Conservation (phyloP, 2,888 invertebrate genomes). For the Gandaritis pyraliata region DNA sequence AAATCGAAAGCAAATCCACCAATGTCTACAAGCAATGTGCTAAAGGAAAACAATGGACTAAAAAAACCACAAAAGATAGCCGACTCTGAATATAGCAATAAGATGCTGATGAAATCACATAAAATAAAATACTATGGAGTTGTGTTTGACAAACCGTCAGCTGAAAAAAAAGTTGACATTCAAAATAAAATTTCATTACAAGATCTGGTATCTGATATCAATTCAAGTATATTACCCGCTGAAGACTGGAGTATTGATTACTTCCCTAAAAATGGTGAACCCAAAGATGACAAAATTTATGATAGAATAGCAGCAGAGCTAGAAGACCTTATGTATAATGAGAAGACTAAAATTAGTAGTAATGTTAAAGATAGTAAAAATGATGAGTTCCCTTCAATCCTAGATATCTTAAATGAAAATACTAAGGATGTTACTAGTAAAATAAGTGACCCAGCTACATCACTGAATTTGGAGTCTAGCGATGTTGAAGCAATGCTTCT, state of each 20-base stretch:
- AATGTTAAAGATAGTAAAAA: constrained; percentile 66
- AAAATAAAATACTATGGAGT: constrained; percentile 70
- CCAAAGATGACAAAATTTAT: constrained; percentile 78
- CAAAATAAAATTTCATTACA: constrained; percentile 59
- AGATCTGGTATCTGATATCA: constrained; percentile 65
- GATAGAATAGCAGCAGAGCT: constrained; percentile 80
- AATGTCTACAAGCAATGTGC: constrained; percentile 57
- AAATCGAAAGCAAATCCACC: constrained; percentile 47
- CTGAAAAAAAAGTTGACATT: constrained; percentile 49
- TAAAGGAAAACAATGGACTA: constrained; percentile 73
- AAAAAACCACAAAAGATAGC: constrained; percentile 47
- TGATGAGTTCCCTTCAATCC: constrained; percentile 80
- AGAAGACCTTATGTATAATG: constrained; percentile 78
- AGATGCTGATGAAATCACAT: constrained; percentile 43
- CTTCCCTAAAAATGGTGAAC: constrained; percentile 72
- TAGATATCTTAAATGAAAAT: constrained; percentile 76
- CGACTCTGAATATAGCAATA: constrained; percentile 43
- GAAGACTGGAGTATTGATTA: constrained; percentile 77
- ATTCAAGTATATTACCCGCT: constrained; percentile 69
- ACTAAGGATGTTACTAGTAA: constrained; percentile 50
- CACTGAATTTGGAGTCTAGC: constrained; percentile 66
- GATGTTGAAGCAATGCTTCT: constrained; percentile 80
- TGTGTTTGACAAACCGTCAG: constrained; percentile 66
- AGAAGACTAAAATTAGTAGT: constrained; percentile 57
- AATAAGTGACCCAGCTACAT: constrained; percentile 54